A percentile compares a stretch with the other conserved stretches of the same genome.
phyloP scores from a whole-genome alignment of 2,797 vertebrate species.

The Prionace glauca region DNA sequence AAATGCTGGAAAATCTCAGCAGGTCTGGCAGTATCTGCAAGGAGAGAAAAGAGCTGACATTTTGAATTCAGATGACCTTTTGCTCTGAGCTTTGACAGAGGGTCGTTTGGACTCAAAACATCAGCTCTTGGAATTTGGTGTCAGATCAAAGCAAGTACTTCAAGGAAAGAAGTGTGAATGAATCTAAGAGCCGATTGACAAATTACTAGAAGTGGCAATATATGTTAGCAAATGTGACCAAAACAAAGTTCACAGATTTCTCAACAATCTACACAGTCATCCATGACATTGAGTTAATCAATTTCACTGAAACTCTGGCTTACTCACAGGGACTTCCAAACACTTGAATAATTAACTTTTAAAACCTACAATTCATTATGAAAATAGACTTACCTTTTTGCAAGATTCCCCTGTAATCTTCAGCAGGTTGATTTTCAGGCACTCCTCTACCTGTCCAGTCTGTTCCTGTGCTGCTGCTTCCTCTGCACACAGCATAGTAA shows the following conservation, averaged over 20 bases:
- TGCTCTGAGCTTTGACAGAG: no score
- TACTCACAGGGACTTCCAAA: no score
- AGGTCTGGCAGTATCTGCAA: no score
- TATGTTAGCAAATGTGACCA: not conserved
- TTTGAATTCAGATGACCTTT: no score
- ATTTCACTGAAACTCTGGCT: no score
- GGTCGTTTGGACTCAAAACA: no score
- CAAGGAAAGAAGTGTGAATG: not conserved
- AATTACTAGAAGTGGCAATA: not conserved
- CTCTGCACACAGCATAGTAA: conserved; percentile 79
- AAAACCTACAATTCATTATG: not conserved
- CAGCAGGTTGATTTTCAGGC: conserved; percentile 88
- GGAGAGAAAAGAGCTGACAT: no score
- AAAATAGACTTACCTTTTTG: conserved; percentile 71
- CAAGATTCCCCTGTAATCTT: conserved; percentile 84
- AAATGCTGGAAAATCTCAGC: no score
- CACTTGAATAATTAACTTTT: not conserved
- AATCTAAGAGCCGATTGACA: not conserved
- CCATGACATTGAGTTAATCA: no score
- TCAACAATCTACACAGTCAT: no score
- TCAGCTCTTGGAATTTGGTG: no score
- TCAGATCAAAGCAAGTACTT: not conserved
- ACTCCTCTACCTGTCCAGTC: conserved; percentile 94
- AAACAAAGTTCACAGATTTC: no score
- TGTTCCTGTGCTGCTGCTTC: conserved; percentile 95